Percentiles rank a stretch among this genome's conserved stretches.
phyloP scores from a whole-genome alignment of 2,797 vertebrate genomes.

The Eremophila alpestris region DNA sequence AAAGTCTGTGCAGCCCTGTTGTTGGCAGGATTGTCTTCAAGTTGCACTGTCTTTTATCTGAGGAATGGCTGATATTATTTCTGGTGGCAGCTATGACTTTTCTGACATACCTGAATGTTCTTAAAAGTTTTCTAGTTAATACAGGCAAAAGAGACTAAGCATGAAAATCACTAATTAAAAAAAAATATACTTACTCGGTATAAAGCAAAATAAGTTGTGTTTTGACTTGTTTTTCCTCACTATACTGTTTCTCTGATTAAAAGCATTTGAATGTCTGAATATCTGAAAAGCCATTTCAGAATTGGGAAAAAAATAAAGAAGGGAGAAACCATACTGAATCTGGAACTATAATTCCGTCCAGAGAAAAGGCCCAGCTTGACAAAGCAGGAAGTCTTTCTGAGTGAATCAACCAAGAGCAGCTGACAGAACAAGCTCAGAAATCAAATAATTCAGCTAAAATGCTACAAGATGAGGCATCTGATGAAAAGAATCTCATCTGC shows the following conservation, averaged over 20 bases:
- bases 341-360: background rate
- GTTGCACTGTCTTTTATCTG: background rate
- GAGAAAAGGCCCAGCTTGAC: background rate
- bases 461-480: background rate
- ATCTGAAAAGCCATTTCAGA: background rate
- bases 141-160: background rate
- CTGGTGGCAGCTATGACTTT: background rate
- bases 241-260: background rate
- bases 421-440: background rate
- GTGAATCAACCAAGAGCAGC: background rate
- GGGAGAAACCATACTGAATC: background rate
- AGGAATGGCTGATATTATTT: background rate
- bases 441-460: background rate
- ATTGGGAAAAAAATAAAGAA: background rate
- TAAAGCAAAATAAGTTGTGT: background rate
- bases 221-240: background rate
- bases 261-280: background rate
- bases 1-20: background rate
- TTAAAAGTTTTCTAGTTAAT: background rate
- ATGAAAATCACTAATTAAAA: background rate
- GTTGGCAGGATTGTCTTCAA: background rate
- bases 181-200: background rate
- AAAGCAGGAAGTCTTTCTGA: background rate
- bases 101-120: background rate
- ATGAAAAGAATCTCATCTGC: background rate